Evolutionary conservation across 2,113 vertebrate genomes (phyloP), one percentile per base, ranked within the genome.

Genomic region (Proterorhinus semilunaris): DNA sequence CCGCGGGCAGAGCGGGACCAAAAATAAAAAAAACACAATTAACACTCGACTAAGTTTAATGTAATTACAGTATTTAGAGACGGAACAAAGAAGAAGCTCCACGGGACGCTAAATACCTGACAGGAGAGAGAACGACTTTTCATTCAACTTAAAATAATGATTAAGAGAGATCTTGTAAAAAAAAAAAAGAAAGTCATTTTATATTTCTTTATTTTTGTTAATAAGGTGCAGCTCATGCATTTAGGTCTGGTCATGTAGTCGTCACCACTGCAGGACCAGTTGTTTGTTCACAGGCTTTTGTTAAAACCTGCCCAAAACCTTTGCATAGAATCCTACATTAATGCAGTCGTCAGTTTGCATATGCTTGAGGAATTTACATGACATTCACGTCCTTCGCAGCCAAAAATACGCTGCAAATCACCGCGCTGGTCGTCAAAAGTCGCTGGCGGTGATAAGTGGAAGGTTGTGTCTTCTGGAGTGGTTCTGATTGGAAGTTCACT

Each of bases 1-100:
- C 36, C 64, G 68, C 1, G 21, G 21, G 66, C 61, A 36, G 45
- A 21, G 45, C 45, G 15, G 15, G 10, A 47, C 11, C 21, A 2
- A 58, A 58, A 58, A 58, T n/a, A 58, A 58, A 57, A 5, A 15
- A 8, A 44, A 21, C 61, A 76, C 74, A 86, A 87, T 88, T 83
- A 86, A 58, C 75, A 80, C 42, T 0, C 83, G 65, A 71, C 68
- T 59, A 75, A 53, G 51, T 75, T 82, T 76, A 62, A 81, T 66
- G 63, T 69, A 47, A 79, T 86, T 57, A 69, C 69, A 84, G 55
- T 45, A 76, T 70, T 68, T 62, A 58, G 53, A 36, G 62, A 4
- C 12, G 51, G n/a, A 70, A 47, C 66, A 59, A 66, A 62, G 70
- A 68, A 21, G 10, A n/a, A 62, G 7, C 12, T 44, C 62, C 16